A percentile compares a stretch with the other conserved stretches of the same genome.
Conservation (phyloP, 2,113 vertebrate genomes). For the Mustela lutreola region DNA sequence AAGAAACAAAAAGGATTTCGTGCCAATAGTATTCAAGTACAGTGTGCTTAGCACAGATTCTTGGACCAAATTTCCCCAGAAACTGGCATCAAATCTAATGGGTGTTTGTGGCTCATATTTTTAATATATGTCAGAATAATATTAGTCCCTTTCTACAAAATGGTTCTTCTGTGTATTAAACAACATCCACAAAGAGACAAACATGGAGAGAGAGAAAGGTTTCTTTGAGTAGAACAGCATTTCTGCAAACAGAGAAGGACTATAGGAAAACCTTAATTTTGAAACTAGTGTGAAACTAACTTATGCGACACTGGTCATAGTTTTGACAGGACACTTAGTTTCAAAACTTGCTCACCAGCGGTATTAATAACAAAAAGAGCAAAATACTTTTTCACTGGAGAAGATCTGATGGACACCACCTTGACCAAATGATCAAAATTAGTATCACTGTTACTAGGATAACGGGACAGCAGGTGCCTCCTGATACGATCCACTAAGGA, state of each 20-base stretch:
- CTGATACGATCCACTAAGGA: not conserved
- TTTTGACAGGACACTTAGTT: not conserved
- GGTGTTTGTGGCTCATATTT: not conserved
- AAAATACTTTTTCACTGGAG: not conserved
- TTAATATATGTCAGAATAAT: not conserved
- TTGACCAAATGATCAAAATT: not conserved
- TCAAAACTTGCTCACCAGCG: not conserved
- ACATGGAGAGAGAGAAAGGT: not conserved
- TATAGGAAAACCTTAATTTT: not conserved
- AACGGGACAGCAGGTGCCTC: not conserved
- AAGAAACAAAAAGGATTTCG: not conserved
- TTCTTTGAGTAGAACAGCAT: not conserved
- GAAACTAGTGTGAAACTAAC: not conserved
- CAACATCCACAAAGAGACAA: not conserved
- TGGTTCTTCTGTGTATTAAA: not conserved
- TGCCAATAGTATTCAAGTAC: not conserved
- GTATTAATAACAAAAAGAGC: not conserved
- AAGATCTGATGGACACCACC: too few species aligned
- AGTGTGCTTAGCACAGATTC: not conserved
- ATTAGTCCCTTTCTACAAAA: not conserved
- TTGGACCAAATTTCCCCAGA: not conserved
- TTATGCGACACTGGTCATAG: not conserved
- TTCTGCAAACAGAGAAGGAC: not conserved
- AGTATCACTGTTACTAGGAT: not conserved
- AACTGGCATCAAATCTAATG: not conserved